Evolutionary conservation across 2,888 invertebrate species (phyloP), one percentile per base, ranked within the genome.

Genomic region (Latheticus oryzae): DNA sequence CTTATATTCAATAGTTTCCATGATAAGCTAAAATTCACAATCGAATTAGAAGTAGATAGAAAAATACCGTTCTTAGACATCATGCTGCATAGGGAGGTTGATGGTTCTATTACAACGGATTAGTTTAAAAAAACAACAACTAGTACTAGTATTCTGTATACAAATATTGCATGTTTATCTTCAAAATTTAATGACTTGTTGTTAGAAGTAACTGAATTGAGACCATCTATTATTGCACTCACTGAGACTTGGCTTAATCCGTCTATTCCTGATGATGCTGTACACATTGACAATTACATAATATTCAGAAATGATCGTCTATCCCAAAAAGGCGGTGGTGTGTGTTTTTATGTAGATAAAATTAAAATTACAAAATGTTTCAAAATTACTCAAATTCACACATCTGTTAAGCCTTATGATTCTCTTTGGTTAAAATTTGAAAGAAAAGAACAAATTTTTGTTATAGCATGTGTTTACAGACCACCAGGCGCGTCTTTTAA

Each of bases 121-220:
- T 19, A 19, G 21, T 19, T 19, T 19, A 19, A 5, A 19, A 19
- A 19, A 19, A 19, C 21, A 19, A 19, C 21, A 19, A 5, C 21
- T 19, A 19, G 5, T 19, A 19, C 3, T 5, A 19, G 21, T 5
- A 5, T 19, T 19, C 5, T 19, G 11, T 30, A 30, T 11, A 30
- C 30, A 5, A 30, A 30, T 30, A 30, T 30, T 9, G 30, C 30
- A 30, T 30, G 9, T 9, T 30, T 30, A 30, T 30, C 30, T 30
- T 30, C 30, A 30, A 30, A 30, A 30, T 30, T 30, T 30, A 30
- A 30, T 12, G 30, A 30, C 11, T 30, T 30, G 30, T 4, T 30
- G 13, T 30, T 30, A 30, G 30, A 30, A 30, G 13, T 30, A 30
- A 30, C 11, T 30, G 30, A 30, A 9, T 12, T 5, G 2, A 30